Evolutionary conservation across 2,888 invertebrate species (phyloP).

Genomic region (Drosophila macrospina): DNA sequence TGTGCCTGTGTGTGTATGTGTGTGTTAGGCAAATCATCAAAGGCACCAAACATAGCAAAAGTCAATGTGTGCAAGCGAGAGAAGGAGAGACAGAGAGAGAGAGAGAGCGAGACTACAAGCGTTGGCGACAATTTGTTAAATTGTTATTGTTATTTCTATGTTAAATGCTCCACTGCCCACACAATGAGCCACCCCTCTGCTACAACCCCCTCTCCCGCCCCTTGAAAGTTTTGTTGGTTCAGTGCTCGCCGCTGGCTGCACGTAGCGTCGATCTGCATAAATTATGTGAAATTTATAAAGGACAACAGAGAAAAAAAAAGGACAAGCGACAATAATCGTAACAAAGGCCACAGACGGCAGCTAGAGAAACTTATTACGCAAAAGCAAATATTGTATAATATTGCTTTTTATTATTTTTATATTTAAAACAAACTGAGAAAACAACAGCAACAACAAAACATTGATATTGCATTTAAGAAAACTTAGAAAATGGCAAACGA

Average conservation of each 20-base stretch:
- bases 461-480: background rate
- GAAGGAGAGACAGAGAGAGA: constrained; percentile 12
- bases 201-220: background rate
- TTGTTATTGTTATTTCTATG: constrained; percentile 82
- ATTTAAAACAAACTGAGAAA: constrained; percentile 5
- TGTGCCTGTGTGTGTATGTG: constrained; percentile 5
- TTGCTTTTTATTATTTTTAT: constrained; percentile 30
- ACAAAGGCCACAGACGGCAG: constrained; percentile 49
- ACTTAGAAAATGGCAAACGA: background rate
- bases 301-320: constrained; percentile 72
- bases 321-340: constrained; percentile 24
- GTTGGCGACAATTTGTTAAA: constrained; percentile 80
- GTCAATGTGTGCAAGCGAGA: constrained; percentile 21
- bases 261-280: constrained; percentile 79
- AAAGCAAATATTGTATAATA: constrained; percentile 72
- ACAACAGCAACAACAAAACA: constrained; percentile 1
- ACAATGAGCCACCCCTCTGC: constrained; percentile 46
- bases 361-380: constrained; percentile 69
- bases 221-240: constrained; percentile 36
- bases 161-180: constrained; percentile 78
- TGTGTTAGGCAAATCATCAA: constrained; percentile 13
- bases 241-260: constrained; percentile 62
- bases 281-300: constrained; percentile 78
- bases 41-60: constrained; percentile 5
- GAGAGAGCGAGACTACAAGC: constrained; percentile 23